Evolutionary conservation across 2,113 vertebrate species (phyloP).

Genomic region (Corythoichthys intestinalis): DNA sequence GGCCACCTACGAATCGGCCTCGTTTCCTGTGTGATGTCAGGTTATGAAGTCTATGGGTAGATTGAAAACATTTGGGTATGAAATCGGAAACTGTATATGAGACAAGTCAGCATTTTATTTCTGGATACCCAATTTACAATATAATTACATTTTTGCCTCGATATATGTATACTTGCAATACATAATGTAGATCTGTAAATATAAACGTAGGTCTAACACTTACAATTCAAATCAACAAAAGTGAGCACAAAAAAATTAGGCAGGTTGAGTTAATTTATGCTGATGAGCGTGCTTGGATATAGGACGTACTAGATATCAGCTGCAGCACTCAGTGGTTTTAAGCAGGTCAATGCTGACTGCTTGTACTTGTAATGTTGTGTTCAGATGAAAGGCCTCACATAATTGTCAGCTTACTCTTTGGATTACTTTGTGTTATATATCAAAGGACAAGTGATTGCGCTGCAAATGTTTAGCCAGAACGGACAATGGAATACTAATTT

Average conservation of each 20-base stretch:
- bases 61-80: no score
- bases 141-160: not conserved
- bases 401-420: slow-evolving; percentile 3
- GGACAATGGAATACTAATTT: not conserved
- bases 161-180: not conserved
- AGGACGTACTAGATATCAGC: not conserved
- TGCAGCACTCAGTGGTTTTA: not conserved
- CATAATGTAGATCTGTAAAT: not conserved
- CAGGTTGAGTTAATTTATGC: not conserved
- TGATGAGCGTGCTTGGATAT: not conserved
- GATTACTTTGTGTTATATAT: slow-evolving; percentile 5
- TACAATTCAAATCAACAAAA: not conserved
- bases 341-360: slow-evolving; percentile 5
- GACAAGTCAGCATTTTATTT: no score
- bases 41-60: no score
- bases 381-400: slow-evolving; percentile 8
- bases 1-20: no score
- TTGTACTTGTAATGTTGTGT: slow-evolving; percentile 4
- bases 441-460: slow-evolving; percentile 1
- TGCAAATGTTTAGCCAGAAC: not conserved
- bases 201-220: not conserved
- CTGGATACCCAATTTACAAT: no score
- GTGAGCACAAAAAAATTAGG: not conserved
- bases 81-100: no score
- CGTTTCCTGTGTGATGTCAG: no score